These are phyloP conservation scores for Phocoena phocoena DNA, from an alignment of 2,113 vertebrate species.

Conservation along the genomic window DNA sequence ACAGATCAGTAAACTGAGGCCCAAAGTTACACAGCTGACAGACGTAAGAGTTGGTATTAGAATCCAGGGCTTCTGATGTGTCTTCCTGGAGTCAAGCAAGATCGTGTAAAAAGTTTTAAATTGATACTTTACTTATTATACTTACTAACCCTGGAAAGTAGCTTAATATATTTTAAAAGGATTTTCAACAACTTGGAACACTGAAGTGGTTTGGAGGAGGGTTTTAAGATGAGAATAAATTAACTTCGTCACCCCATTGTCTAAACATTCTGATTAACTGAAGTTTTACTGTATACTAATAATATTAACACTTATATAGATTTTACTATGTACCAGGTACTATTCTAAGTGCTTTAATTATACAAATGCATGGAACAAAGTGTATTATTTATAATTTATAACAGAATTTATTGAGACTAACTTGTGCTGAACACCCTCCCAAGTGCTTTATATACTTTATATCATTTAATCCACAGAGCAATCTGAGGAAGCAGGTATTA, in stretches of 20 bases:
- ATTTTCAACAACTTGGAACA: conserved; percentile 23
- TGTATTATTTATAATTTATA: not conserved
- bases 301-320: not conserved
- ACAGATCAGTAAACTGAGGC: not conserved
- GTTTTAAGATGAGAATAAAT: not conserved
- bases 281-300: not conserved
- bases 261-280: not conserved
- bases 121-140: not conserved
- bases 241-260: not conserved
- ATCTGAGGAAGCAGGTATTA: not conserved
- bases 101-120: not conserved
- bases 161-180: not conserved
- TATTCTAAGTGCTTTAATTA: not conserved
- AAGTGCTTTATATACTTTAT: not conserved
- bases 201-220: not conserved
- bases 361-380: not conserved
- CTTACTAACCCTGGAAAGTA: not conserved
- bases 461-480: not conserved
- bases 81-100: not conserved
- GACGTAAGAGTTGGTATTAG: not conserved
- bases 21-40: not conserved
- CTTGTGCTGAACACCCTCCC: not conserved
- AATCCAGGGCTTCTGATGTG: not conserved
- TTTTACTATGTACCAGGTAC: not conserved
- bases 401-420: not conserved